Conservation (phyloP, 2,797 vertebrate species). For the Enteromius anoplus region DNA sequence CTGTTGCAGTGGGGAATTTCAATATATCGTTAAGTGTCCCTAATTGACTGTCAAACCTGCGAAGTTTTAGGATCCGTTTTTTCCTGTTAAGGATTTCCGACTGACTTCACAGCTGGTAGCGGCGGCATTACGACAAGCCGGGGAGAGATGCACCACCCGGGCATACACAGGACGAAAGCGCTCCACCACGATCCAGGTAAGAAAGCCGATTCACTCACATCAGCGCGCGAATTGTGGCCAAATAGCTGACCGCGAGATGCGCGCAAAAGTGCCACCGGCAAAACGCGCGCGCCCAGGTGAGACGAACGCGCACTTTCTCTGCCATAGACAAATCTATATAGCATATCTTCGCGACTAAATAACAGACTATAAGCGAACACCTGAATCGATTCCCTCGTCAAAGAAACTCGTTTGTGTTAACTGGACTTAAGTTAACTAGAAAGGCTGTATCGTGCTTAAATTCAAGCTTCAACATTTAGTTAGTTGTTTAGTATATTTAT, state of each 20-base stretch:
- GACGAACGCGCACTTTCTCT: neutral
- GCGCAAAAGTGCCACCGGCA: neutral
- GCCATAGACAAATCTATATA: neutral
- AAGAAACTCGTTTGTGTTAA: neutral
- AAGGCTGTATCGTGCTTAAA: neutral
- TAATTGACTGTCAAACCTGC: neutral
- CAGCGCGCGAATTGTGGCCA: neutral
- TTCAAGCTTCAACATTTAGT: neutral
- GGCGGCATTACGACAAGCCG: slow-evolving; percentile 5
- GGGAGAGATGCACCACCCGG: slow-evolving; percentile 50
- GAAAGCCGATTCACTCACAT: slow-evolving; percentile 11
- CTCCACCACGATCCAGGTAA: slow-evolving; percentile 53
- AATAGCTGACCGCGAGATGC: neutral
- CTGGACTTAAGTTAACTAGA: neutral
- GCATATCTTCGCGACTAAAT: no score
- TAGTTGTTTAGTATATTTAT: neutral
- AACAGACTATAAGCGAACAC: neutral
- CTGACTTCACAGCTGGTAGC: neutral
- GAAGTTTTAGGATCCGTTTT: slow-evolving; percentile 30
- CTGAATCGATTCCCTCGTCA: neutral
- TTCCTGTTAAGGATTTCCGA: slow-evolving; percentile 30
- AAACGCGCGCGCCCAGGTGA: neutral
- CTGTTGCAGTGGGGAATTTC: slow-evolving; percentile 4
- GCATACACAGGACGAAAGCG: slow-evolving; percentile 47
- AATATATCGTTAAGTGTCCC: neutral